phyloP scores from a whole-genome alignment of 2,888 invertebrate species.

The Caenorhabditis zanzibari region DNA sequence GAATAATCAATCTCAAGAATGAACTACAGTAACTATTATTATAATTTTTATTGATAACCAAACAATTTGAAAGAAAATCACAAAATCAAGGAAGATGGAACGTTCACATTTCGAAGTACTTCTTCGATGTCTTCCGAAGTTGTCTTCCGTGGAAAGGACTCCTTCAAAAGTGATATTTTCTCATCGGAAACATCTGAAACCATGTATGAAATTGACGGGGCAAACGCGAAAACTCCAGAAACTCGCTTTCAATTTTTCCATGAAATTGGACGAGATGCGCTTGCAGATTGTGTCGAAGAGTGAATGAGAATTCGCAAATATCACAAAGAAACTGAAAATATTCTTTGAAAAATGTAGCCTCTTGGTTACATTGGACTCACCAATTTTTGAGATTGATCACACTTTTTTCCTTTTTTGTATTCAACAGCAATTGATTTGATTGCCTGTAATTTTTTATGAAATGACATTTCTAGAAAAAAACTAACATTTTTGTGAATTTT shows the following conservation, averaged over 20 bases:
- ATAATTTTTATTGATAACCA: no score
- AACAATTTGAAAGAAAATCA: no score
- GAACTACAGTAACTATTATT: no score
- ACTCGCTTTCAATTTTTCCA: constrained; percentile 26
- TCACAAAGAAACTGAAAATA: constrained; percentile 75
- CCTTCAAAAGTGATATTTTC: neutral
- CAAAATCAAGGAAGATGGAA: no score
- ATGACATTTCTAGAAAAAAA: neutral
- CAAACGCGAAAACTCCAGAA: no score
- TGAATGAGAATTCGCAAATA: constrained; percentile 74
- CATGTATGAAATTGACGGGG: neutral
- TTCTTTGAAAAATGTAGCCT: no score
- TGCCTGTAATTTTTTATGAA: constrained; percentile 11
- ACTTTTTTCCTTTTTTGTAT: constrained; percentile 32
- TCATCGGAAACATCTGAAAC: constrained; percentile 37
- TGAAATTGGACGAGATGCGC: constrained; percentile 49
- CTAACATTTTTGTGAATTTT: constrained; percentile 46
- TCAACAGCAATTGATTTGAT: constrained; percentile 14
- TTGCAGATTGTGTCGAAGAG: constrained; percentile 74
- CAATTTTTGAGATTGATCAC: constrained; percentile 35
- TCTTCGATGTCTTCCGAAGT: neutral
- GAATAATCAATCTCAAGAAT: no score
- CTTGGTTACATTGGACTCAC: constrained; percentile 10
- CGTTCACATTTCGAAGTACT: neutral
- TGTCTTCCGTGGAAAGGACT: neutral